Percentiles rank a stretch among this genome's conserved stretches.
Evolutionary conservation across 2,113 vertebrate species (phyloP).

Genomic region (Bothrops jararaca): DNA sequence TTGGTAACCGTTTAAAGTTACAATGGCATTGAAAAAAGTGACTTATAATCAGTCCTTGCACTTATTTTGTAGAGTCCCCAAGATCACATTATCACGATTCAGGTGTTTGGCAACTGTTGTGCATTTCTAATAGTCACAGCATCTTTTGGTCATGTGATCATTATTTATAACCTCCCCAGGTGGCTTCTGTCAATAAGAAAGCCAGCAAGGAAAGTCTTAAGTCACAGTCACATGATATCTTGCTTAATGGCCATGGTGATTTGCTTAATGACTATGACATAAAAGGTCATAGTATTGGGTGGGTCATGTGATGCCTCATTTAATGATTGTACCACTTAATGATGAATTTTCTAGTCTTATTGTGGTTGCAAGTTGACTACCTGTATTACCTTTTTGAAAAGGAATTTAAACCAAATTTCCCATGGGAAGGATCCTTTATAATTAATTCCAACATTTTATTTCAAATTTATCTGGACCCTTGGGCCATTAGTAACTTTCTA

Average conservation of each 20-base stretch:
- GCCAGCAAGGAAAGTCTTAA: neutral
- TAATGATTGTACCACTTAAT: neutral
- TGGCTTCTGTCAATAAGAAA: neutral
- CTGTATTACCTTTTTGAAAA: neutral
- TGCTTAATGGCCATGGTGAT: neutral
- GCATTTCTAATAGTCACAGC: neutral
- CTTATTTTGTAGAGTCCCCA: neutral
- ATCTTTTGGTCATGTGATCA: neutral
- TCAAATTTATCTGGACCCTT: neutral
- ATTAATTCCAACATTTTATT: neutral
- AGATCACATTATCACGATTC: neutral
- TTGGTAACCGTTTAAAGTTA: neutral
- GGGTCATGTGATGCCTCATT: neutral
- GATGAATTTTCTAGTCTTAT: neutral
- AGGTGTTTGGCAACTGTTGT: neutral
- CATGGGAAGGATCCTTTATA: neutral
- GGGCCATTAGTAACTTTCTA: neutral
- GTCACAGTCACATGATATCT: neutral
- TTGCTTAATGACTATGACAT: neutral
- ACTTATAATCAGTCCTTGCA: neutral
- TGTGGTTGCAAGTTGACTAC: neutral
- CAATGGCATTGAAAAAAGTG: neutral
- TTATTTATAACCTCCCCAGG: neutral
- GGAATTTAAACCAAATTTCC: neutral
- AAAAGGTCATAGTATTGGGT: neutral